Base-by-base conservation (phyloP, 2,888 invertebrate species). In the Erynnis tages region DNA sequence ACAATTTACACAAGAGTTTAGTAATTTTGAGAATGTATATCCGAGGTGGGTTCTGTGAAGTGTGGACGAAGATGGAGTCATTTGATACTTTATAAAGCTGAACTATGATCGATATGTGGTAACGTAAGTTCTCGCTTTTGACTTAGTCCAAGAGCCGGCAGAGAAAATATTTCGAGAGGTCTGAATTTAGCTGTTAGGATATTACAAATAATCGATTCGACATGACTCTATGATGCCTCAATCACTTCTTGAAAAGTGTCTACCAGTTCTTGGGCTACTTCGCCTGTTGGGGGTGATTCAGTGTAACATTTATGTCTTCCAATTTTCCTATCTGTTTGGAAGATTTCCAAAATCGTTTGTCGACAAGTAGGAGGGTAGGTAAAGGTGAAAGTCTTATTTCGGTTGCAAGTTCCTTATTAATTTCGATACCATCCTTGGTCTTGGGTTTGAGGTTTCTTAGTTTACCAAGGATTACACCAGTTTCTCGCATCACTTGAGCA, bases 21-120 rank as follows among this genome's bases (percentile, higher is more conserved):
- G 44, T 52, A 34, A 37, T 29, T 43, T 54, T 43, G 35, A 27
- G 32, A 43, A 53, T 46, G 41, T 21, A 45, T 52, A 27, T 54
- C 23, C 27, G 41, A 34, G 27, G 41, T 32, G 19, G 49, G 17
- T 27, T 32, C 6, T 27, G 40, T 34, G 44, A 30, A 44, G 37
- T 52, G 44, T 44, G 30, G 11, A 13, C 21, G 35, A 21, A 30
- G 8, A 19, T 21, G 8, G 11, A 38, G 34, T 23, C 14, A 10
- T 21, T 17, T 21, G 25, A 37, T 4, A 16, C 17, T 16, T 21
- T n/a, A 7, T 10, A n/a, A n/a, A n/a, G n/a, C n/a, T n/a, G n/a
- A n/a, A n/a, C n/a, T n/a, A n/a, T n/a, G n/a, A n/a, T n/a, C n/a
- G n/a, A n/a, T n/a, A n/a, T n/a, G n/a, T n/a, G n/a, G n/a, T n/a